Evolutionary conservation across 2,797 vertebrate species (phyloP).

Genomic region (Mareca penelope): DNA sequence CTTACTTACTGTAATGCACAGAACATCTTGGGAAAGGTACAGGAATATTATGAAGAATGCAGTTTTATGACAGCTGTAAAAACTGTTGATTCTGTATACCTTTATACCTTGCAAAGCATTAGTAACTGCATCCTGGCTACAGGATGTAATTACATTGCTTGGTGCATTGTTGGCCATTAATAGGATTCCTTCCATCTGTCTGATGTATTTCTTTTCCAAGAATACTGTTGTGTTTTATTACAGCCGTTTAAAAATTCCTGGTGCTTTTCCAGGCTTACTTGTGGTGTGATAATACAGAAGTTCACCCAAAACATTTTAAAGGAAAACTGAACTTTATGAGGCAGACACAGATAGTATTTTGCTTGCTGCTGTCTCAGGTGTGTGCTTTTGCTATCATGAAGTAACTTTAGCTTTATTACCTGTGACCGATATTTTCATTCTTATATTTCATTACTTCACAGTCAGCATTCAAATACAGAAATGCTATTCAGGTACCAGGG

Average conservation of each 20-base stretch:
- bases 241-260: slow-evolving; percentile 32
- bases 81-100: slow-evolving; percentile 31
- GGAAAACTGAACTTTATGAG: not conserved
- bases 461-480: not conserved
- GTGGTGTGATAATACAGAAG: slow-evolving; percentile 9
- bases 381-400: not conserved
- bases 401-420: not conserved
- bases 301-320: slow-evolving; percentile 26
- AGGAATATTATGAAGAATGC: not conserved
- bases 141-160: slow-evolving; percentile 41
- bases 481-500: not conserved
- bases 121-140: slow-evolving; percentile 47
- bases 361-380: not conserved
- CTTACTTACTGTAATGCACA: not conserved
- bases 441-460: not conserved
- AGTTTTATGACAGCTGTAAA: slow-evolving; percentile 49
- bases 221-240: slow-evolving; percentile 49
- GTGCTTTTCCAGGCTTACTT: slow-evolving; percentile 24
- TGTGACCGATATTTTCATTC: not conserved
- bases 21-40: not conserved
- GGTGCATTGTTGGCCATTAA: slow-evolving; percentile 53
- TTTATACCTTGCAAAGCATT: slow-evolving; percentile 34
- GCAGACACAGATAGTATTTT: not conserved
- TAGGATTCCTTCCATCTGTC: slow-evolving; percentile 65
- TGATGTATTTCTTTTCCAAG: slow-evolving; percentile 41